Evolutionary conservation across 2,888 invertebrate genomes (phyloP).

Genomic region (Nowickia ferox): DNA sequence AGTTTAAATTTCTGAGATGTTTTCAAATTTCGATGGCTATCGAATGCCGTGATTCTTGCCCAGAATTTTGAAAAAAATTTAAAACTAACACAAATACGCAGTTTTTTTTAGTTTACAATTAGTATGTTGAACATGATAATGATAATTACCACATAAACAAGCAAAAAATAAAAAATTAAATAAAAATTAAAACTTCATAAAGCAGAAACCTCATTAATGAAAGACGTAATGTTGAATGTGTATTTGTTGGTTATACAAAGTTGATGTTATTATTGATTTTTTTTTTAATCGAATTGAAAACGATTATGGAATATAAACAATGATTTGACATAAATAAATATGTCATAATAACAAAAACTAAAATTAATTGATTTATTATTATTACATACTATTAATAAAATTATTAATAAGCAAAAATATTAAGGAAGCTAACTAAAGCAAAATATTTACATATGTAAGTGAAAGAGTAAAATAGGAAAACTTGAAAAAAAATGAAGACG

Average conservation of each 20-base stretch:
- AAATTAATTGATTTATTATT: neutral
- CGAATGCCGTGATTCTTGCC: too few species aligned
- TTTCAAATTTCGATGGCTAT: neutral
- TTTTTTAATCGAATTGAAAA: constrained; percentile 17
- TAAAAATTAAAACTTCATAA: neutral
- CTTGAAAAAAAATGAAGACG: neutral
- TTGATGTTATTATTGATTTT: constrained; percentile 36
- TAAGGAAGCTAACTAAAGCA: neutral
- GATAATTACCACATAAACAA: neutral
- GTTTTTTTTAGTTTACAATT: constrained; percentile 40
- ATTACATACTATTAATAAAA: neutral
- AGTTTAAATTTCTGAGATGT: too few species aligned
- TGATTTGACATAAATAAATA: neutral
- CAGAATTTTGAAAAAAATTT: too few species aligned
- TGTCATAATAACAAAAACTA: neutral
- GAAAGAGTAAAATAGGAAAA: neutral
- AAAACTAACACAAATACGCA: constrained; percentile 10
- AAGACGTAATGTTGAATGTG: constrained; percentile 39
- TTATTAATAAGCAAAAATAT: neutral
- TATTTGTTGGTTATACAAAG: constrained; percentile 42
- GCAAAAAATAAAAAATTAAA: neutral
- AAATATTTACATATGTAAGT: neutral
- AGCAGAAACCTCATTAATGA: constrained; percentile 2
- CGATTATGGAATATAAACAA: neutral
- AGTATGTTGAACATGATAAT: constrained; percentile 45